Evolutionary conservation across 1,140 invertebrate species (phyloP).

Genomic region (Drosophila orosa): DNA sequence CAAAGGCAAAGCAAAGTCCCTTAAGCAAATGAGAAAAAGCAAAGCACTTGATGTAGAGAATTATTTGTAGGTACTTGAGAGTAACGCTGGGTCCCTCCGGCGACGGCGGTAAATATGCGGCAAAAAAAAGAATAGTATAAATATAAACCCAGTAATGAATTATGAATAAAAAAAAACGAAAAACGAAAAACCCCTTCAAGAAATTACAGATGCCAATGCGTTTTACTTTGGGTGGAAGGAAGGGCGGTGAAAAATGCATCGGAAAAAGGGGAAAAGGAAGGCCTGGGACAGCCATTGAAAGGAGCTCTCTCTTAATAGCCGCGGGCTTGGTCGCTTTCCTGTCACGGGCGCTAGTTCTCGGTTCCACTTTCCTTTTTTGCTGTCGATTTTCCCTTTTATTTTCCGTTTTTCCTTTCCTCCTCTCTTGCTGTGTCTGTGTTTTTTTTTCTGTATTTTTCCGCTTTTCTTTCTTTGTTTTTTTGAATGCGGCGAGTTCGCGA

Average conservation of each 20-base stretch:
- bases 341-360: constrained; percentile 24
- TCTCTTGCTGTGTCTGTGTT: neutral
- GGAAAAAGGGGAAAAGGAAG: neutral
- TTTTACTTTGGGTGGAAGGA: neutral
- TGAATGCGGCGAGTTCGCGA: constrained; percentile 27
- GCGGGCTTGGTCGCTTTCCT: constrained; percentile 24
- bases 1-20: constrained; percentile 3
- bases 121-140: constrained; percentile 58
- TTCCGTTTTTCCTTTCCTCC: neutral
- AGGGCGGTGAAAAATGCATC: neutral
- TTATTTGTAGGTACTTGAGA: constrained; percentile 53
- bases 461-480: constrained; percentile 8
- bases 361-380: constrained; percentile 16
- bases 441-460: constrained; percentile 2
- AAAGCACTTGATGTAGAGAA: constrained; percentile 65
- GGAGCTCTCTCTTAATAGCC: constrained; percentile 30
- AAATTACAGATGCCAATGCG: constrained; percentile 18
- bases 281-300: neutral
- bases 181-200: constrained; percentile 51
- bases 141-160: constrained; percentile 70
- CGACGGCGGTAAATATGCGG: constrained; percentile 8
- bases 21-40: constrained; percentile 12
- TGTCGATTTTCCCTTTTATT: constrained; percentile 29
- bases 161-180: constrained; percentile 54
- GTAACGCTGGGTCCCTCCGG: constrained; percentile 12